A percentile compares a stretch with the other conserved stretches of the same genome.
Conservation (phyloP, 2,797 vertebrate species). For the Setipinna tenuifilis region DNA sequence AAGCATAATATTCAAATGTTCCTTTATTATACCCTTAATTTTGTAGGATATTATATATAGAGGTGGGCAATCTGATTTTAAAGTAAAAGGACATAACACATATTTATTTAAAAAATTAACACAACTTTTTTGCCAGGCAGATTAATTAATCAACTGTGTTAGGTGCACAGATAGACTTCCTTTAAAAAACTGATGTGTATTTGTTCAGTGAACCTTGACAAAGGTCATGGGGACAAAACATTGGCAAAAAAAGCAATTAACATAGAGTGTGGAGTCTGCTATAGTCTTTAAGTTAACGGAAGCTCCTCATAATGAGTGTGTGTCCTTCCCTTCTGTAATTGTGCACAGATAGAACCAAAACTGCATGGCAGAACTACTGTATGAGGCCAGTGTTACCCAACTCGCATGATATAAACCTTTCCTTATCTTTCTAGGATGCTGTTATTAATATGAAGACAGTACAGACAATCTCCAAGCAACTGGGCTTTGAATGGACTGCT, state of each 20-base stretch:
- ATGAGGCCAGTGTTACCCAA: too few species aligned
- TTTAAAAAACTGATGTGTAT: too few species aligned
- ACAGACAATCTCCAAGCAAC: constrained; percentile 74
- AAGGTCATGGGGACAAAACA: too few species aligned
- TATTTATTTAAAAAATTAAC: background rate
- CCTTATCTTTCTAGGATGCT: constrained; percentile 72
- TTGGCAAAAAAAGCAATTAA: too few species aligned
- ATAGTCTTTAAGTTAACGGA: too few species aligned
- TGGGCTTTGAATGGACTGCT: constrained; percentile 81
- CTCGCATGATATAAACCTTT: background rate
- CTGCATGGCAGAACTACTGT: too few species aligned
- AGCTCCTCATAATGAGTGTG: background rate
- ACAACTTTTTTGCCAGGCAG: background rate
- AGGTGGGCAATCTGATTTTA: constrained; percentile 1
- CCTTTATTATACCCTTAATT: background rate
- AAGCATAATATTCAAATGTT: background rate
- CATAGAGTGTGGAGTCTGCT: too few species aligned
- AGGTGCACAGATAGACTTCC: too few species aligned
- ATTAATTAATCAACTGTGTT: background rate
- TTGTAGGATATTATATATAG: background rate
- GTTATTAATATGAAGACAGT: constrained; percentile 81
- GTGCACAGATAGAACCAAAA: too few species aligned
- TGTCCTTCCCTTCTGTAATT: too few species aligned
- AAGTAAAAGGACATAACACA: background rate
- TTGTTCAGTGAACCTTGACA: too few species aligned